phyloP scores from a whole-genome alignment of 1,140 invertebrate species.

The Brachionus rotundiformis region DNA sequence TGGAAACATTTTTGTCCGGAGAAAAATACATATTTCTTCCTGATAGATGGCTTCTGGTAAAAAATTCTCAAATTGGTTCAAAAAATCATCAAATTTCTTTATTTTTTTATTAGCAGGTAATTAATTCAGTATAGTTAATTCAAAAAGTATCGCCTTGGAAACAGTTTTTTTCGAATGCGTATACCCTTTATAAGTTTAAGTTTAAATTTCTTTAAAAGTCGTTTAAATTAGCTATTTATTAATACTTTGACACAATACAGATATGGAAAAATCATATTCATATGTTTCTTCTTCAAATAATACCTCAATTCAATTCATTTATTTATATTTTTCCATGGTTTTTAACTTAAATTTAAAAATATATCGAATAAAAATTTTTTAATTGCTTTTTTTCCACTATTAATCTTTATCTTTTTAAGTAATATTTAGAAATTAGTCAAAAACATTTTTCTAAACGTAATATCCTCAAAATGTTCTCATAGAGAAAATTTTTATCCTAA shows the following conservation, averaged over 20 bases:
- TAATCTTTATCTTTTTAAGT: too few relatives aligned
- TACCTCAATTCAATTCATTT: too few relatives aligned
- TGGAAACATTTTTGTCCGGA: neutral
- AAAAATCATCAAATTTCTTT: slow-evolving; percentile 3
- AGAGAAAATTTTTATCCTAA: neutral
- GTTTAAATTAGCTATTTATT: too few relatives aligned
- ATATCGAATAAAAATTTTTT: too few relatives aligned
- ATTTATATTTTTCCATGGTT: too few relatives aligned
- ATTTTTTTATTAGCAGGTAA: slow-evolving; percentile 29
- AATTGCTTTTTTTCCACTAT: too few relatives aligned
- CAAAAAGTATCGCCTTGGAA: neutral
- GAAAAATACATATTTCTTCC: slow-evolving; percentile 23
- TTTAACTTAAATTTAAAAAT: too few relatives aligned
- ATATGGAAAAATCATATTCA: too few relatives aligned
- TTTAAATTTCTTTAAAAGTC: neutral
- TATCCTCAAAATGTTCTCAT: neutral
- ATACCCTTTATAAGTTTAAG: neutral
- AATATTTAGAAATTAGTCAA: too few relatives aligned
- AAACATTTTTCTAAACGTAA: too few relatives aligned
- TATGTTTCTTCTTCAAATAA: too few relatives aligned
- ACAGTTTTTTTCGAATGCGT: neutral
- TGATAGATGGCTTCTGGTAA: slow-evolving; percentile 8
- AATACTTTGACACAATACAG: too few relatives aligned
- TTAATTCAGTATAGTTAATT: slow-evolving; percentile 5
- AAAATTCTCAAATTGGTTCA: neutral